These are phyloP conservation scores for Euplagia quadripunctaria DNA, from an alignment of 2,888 invertebrate species.

Conservation along the genomic window DNA sequence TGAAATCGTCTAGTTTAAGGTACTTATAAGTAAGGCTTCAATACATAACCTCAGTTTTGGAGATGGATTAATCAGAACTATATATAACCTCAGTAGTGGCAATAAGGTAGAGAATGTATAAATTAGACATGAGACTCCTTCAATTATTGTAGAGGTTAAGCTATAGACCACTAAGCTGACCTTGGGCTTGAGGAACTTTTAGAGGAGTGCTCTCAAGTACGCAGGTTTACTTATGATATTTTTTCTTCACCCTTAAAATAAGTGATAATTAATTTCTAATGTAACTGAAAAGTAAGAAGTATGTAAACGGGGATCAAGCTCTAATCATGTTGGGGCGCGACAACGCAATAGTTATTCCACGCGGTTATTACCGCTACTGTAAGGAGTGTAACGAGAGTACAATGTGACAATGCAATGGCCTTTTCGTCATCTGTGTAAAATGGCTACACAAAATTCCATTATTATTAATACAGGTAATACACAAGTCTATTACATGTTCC, in stretches of 20 bases:
- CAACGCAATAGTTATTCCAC: too few species aligned
- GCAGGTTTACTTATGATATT: background rate
- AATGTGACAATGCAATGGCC: too few species aligned
- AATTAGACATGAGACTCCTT: too few species aligned
- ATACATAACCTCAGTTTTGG: background rate
- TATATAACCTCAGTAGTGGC: background rate
- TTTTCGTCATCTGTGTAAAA: too few species aligned
- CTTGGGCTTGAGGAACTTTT: background rate
- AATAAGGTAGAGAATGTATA: background rate
- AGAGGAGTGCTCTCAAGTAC: background rate
- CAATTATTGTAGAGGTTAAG: background rate
- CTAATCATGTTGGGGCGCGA: too few species aligned
- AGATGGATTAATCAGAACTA: background rate
- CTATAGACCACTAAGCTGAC: background rate
- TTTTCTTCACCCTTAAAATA: background rate
- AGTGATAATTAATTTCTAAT: background rate
- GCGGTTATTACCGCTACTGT: too few species aligned
- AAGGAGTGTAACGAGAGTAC: too few species aligned
- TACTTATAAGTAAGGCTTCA: background rate
- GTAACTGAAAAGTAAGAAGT: too few species aligned
- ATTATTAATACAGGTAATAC: too few species aligned
- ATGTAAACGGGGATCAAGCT: too few species aligned
- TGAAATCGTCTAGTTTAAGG: conserved; percentile 22
- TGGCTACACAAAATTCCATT: too few species aligned
- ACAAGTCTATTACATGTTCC: too few species aligned